These are phyloP conservation scores for Pagetopsis macropterus DNA, from an alignment of 2,797 vertebrate genomes.

Conservation along the genomic window DNA sequence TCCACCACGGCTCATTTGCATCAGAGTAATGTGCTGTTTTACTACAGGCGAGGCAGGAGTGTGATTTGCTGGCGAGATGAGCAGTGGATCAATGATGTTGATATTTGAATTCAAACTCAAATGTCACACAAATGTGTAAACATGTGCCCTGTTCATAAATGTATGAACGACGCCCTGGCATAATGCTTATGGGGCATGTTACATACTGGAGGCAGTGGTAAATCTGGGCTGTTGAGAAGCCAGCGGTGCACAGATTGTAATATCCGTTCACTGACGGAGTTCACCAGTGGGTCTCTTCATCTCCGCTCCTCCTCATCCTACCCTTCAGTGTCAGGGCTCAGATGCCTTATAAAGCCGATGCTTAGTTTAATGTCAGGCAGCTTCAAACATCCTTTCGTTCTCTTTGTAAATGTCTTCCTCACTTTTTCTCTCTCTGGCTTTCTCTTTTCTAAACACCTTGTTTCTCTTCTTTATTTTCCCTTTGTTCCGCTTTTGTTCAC, in stretches of 20 bases:
- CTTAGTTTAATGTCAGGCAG: conserved; percentile 47
- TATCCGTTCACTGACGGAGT: conserved; percentile 37
- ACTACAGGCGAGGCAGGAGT: conserved; percentile 37
- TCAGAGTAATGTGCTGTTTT: conserved; percentile 46
- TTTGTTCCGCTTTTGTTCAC: not conserved
- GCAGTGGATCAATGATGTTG: conserved; percentile 58
- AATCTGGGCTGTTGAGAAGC: conserved; percentile 29
- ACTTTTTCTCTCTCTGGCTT: not conserved
- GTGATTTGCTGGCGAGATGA: conserved; percentile 61
- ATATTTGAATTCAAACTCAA: conserved; percentile 50
- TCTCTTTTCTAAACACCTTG: not conserved
- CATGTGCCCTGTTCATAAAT: conserved; percentile 17
- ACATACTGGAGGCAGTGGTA: not conserved
- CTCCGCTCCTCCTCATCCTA: conserved; percentile 19
- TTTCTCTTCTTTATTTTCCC: not conserved
- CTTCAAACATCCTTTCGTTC: conserved; percentile 24
- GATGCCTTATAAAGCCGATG: conserved; percentile 29
- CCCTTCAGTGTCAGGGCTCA: conserved; percentile 30
- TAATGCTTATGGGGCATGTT: conserved; percentile 10
- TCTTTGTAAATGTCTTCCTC: not conserved
- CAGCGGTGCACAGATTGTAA: conserved; percentile 38
- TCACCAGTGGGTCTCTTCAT: conserved; percentile 39
- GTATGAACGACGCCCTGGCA: conserved; percentile 22
- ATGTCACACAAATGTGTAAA: conserved; percentile 40
- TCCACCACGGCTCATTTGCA: conserved; percentile 64